These are phyloP conservation scores for Ptychadena robeensis DNA, from an alignment of 2,797 vertebrate genomes.

Conservation along the genomic window DNA sequence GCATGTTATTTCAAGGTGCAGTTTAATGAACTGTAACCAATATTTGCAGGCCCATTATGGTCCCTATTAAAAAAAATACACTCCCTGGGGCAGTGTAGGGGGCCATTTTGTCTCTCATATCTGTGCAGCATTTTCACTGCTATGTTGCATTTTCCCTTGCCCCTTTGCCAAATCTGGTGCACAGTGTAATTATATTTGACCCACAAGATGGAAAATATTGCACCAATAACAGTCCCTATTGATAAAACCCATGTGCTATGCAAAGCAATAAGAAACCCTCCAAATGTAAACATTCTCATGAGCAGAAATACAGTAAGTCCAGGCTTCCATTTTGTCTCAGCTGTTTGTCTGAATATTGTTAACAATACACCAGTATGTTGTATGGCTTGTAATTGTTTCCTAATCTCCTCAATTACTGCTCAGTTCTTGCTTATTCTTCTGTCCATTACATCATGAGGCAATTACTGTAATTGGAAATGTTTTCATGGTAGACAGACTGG, in stretches of 20 bases:
- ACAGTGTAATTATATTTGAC: no score
- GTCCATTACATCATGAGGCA: constrained; percentile 56
- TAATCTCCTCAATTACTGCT: constrained; percentile 45
- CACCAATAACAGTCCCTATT: background rate
- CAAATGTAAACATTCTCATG: background rate
- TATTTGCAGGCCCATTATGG: no score
- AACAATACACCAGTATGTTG: constrained; percentile 18
- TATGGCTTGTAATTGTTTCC: constrained; percentile 52
- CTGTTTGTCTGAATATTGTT: constrained; percentile 19
- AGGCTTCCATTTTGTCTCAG: background rate
- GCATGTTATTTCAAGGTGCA: no score
- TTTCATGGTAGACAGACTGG: constrained; percentile 28
- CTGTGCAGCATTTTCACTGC: no score
- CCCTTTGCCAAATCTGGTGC: no score
- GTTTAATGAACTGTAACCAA: no score
- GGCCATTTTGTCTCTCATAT: no score
- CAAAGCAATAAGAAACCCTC: background rate
- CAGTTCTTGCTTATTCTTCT: constrained; percentile 32
- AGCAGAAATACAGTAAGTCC: background rate
- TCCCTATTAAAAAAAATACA: no score
- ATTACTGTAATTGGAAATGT: constrained; percentile 50
- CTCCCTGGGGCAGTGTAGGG: no score
- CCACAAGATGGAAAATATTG: no score
- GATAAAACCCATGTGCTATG: background rate
- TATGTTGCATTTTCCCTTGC: no score